phyloP scores from a whole-genome alignment of 2,797 vertebrate genomes.

The Taenioides sp. region DNA sequence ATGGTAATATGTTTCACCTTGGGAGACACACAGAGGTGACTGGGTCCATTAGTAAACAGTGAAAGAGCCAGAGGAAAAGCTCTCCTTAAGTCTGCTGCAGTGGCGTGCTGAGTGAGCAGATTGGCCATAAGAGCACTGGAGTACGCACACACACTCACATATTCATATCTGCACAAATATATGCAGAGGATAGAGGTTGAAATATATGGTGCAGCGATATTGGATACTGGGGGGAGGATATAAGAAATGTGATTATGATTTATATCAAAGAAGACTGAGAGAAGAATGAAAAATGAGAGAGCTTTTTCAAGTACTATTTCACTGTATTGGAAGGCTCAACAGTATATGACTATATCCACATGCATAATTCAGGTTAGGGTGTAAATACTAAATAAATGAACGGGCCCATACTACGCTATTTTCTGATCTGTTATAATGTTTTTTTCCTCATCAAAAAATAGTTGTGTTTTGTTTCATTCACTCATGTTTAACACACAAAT shows the following conservation, averaged over 20 bases:
- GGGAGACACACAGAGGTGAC: constrained; percentile 38
- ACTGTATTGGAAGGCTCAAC: background rate
- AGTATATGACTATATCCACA: background rate
- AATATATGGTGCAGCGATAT: constrained; percentile 21
- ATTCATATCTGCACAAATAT: constrained; percentile 14
- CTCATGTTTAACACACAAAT: too few species aligned
- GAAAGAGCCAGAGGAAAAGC: constrained; percentile 54
- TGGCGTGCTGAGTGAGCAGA: constrained; percentile 61
- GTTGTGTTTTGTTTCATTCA: too few species aligned
- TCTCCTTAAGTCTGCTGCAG: constrained; percentile 49
- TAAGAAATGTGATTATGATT: constrained; percentile 11
- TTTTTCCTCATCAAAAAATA: too few species aligned
- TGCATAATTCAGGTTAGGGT: background rate
- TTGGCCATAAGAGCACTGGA: constrained; percentile 39
- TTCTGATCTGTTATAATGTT: too few species aligned
- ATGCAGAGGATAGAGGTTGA: constrained; percentile 10
- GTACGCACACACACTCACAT: constrained; percentile 13
- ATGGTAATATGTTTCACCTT: constrained; percentile 36
- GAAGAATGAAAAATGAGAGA: background rate
- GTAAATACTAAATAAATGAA: background rate
- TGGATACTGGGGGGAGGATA: constrained; percentile 18
- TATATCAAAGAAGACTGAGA: constrained; percentile 4
- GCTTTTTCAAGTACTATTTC: background rate
- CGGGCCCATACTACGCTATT: too few species aligned
- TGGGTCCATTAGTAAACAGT: constrained; percentile 43